Conservation (phyloP, 2,113 vertebrate genomes). For the Siniperca chuatsi region DNA sequence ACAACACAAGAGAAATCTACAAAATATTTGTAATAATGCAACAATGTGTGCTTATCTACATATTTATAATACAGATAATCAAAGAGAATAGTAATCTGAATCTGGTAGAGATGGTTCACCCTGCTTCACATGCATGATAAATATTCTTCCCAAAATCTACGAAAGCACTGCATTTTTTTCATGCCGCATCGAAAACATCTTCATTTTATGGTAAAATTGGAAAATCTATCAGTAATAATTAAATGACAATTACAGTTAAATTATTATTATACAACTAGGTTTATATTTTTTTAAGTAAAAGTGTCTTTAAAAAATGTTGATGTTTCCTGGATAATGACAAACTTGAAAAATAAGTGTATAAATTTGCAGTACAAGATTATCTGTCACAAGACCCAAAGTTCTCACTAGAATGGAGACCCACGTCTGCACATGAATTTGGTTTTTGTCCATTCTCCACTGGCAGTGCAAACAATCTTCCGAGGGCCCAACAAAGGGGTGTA, state of each 20-base stretch:
- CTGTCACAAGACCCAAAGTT: not conserved
- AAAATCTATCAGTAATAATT: not conserved
- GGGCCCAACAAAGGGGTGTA: conserved; percentile 75
- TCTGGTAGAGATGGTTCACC: not conserved
- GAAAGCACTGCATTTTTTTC: not conserved
- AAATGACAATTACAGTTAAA: not conserved
- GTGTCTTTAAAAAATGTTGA: not conserved
- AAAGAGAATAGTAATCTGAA: not conserved
- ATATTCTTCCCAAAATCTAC: not conserved
- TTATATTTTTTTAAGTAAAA: not conserved
- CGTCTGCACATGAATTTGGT: conserved; percentile 85
- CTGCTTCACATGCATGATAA: not conserved
- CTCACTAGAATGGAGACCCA: conserved; percentile 75
- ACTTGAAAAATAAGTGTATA: not conserved
- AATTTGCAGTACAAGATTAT: not conserved
- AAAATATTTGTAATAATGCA: not conserved
- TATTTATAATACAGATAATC: not conserved
- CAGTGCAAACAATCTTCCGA: conserved; percentile 83
- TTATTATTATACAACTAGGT: not conserved
- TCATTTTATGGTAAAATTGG: not conserved
- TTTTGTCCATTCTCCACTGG: conserved; percentile 83
- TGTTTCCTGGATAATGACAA: not conserved
- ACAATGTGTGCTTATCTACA: not conserved
- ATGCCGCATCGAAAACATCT: not conserved
- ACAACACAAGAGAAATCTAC: not conserved